Percentiles rank a stretch among this genome's conserved stretches.
phyloP scores from a whole-genome alignment of 2,113 vertebrate species.

The Plectropomus leopardus region DNA sequence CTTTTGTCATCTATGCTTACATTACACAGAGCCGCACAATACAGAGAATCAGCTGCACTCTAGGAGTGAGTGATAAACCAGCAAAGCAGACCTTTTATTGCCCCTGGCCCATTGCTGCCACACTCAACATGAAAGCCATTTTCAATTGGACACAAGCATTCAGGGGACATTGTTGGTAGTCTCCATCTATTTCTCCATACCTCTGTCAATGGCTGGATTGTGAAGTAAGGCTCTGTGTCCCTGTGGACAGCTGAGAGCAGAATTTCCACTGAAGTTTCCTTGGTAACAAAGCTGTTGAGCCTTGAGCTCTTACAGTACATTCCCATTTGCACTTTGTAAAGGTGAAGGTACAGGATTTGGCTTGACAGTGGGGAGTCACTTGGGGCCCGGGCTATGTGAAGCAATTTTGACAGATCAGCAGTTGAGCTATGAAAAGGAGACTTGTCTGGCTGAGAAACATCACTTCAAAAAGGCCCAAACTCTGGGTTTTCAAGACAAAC shows the following conservation, averaged over 20 bases:
- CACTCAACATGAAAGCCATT: conserved; percentile 49
- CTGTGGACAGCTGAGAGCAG: conserved; percentile 41
- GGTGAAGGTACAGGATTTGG: conserved; percentile 72
- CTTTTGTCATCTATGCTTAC: background rate
- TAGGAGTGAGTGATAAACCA: background rate
- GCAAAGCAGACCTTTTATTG: conserved; percentile 16
- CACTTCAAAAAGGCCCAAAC: conserved; percentile 18
- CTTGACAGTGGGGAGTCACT: conserved; percentile 73
- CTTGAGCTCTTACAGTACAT: conserved; percentile 61
- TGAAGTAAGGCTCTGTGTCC: conserved; percentile 40
- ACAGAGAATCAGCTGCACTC: background rate
- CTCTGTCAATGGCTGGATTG: conserved; percentile 56
- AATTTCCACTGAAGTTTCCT: conserved; percentile 64
- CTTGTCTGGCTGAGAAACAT: conserved; percentile 11
- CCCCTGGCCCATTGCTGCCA: conserved; percentile 9
- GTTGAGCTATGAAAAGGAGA: conserved; percentile 36
- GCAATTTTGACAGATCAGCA: conserved; percentile 78
- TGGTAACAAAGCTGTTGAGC: conserved; percentile 78
- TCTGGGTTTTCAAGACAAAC: background rate
- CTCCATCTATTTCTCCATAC: conserved; percentile 54
- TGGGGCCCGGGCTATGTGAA: conserved; percentile 58
- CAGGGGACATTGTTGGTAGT: conserved; percentile 37
- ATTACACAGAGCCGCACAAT: background rate
- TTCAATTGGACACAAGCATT: conserved; percentile 52
- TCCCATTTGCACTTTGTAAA: conserved; percentile 76